phyloP scores from a whole-genome alignment of 2,888 invertebrate species.

The Anodontia alba region DNA sequence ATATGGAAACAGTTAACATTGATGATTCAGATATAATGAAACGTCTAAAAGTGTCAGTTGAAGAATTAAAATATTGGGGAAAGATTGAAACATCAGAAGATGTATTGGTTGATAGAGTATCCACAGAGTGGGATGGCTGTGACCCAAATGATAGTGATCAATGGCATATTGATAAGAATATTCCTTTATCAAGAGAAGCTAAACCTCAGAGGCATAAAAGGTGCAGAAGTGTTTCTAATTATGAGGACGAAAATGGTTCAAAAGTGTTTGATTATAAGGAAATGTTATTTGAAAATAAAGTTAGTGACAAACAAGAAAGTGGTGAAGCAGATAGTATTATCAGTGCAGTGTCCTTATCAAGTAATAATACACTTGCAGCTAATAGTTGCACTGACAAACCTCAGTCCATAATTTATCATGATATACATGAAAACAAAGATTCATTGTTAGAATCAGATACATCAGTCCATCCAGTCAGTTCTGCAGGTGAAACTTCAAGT shows the following conservation, averaged over 20 bases:
- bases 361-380: no score
- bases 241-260: not conserved
- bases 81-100: not conserved
- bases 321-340: no score
- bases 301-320: not conserved
- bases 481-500: no score
- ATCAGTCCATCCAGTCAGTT: no score
- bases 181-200: not conserved
- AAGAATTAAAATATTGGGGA: slow-evolving; percentile 23
- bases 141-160: not conserved
- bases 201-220: slow-evolving; percentile 36
- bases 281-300: not conserved
- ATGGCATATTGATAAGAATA: not conserved
- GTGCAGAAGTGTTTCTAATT: not conserved
- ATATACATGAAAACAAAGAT: no score
- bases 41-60: not conserved
- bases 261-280: not conserved
- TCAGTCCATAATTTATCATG: not conserved
- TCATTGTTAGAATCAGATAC: no score
- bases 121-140: slow-evolving; percentile 13
- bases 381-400: not conserved
- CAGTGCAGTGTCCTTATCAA: no score
- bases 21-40: not conserved
- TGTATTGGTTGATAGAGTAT: not conserved
- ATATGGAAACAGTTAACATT: not conserved